A percentile compares a stretch with the other conserved stretches of the same genome.
phyloP scores from a whole-genome alignment of 2,797 vertebrate genomes.

The Hyperoplus lanceolatus region DNA sequence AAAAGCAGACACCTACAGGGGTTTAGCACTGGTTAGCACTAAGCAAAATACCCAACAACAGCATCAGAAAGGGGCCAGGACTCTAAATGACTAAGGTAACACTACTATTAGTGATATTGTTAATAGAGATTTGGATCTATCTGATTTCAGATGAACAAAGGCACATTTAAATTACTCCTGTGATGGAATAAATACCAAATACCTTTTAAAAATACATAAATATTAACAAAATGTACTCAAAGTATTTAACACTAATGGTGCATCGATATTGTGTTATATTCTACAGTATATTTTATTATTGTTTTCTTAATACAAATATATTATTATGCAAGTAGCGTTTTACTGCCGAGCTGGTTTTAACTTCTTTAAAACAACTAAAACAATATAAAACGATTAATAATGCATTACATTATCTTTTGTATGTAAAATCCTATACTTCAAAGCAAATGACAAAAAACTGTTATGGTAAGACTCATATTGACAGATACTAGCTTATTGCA shows the following conservation, averaged over 20 bases:
- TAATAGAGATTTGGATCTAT: too few species aligned
- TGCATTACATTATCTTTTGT: neutral
- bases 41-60: conserved; percentile 65
- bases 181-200: neutral
- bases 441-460: neutral
- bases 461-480: neutral
- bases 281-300: neutral
- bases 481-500: neutral
- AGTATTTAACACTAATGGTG: neutral
- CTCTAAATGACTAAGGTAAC: neutral
- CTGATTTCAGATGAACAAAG: too few species aligned
- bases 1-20: conserved; percentile 74
- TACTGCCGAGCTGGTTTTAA: neutral
- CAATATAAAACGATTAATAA: neutral
- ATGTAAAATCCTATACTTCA: neutral
- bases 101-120: too few species aligned
- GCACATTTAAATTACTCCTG: too few species aligned
- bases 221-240: neutral
- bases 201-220: neutral
- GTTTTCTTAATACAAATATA: neutral
- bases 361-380: neutral
- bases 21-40: conserved; percentile 76
- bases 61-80: conserved; percentile 34
- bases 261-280: neutral
- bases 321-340: neutral